phyloP scores from a whole-genome alignment of 23 tunicate genomes.

The Trididemnum miniatum region DNA sequence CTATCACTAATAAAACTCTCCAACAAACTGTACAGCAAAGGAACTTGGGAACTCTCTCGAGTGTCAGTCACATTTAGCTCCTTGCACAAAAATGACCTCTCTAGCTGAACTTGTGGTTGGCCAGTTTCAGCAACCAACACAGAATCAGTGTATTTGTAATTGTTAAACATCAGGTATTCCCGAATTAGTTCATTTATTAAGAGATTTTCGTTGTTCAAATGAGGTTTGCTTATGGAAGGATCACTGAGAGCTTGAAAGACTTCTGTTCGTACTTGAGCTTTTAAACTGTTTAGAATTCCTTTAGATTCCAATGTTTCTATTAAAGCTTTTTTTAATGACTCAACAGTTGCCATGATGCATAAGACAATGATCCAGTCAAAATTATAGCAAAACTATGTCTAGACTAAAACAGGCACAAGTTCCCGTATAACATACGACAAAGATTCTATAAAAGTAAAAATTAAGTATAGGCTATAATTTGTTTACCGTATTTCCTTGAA shows the following conservation, averaged over 20 bases:
- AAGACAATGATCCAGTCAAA: no score
- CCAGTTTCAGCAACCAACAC: conserved; percentile 92
- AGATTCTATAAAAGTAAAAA: no score
- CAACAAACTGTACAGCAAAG: conserved; percentile 71
- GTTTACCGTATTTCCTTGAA: no score
- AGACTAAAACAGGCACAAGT: no score
- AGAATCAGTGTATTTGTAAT: conserved; percentile 85
- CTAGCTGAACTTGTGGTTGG: conserved; percentile 71
- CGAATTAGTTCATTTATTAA: conserved; percentile 85
- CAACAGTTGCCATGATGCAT: conserved; percentile 96
- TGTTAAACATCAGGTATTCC: conserved; percentile 80
- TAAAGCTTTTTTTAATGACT: conserved; percentile 71
- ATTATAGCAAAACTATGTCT: no score
- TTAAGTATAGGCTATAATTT: no score
- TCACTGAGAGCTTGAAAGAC: conserved; percentile 80
- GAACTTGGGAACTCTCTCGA: conserved; percentile 45
- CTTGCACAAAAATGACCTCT: conserved; percentile 73
- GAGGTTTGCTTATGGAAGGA: conserved; percentile 54
- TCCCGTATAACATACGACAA: no score
- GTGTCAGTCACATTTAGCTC: conserved; percentile 73
- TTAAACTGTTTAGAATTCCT: conserved; percentile 65
- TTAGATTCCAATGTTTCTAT: conserved; percentile 70
- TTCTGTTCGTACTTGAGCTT: conserved; percentile 79
- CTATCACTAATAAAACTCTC: conserved; percentile 33
- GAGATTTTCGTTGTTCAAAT: conserved; percentile 78